These are phyloP conservation scores for Leuciscus waleckii DNA, from an alignment of 2,797 vertebrate species.

Conservation along the genomic window DNA sequence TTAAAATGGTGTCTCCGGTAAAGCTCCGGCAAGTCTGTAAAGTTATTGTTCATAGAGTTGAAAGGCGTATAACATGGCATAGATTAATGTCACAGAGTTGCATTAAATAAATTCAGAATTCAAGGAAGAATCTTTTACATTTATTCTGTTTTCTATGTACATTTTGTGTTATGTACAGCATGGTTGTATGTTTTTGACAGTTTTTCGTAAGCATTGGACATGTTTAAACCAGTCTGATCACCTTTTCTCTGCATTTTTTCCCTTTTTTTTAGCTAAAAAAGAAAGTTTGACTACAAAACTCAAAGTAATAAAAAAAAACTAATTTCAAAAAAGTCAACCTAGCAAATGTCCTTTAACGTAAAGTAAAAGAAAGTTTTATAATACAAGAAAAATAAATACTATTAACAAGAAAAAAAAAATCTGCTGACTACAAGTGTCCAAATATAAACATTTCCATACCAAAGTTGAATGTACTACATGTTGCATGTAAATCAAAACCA, in stretches of 20 bases:
- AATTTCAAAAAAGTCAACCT: constrained; percentile 61
- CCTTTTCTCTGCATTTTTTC: neutral
- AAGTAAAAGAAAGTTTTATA: constrained; percentile 70
- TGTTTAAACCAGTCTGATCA: constrained; percentile 69
- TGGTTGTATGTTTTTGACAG: constrained; percentile 62
- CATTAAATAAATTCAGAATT: constrained; percentile 32
- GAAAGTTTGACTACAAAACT: constrained; percentile 57
- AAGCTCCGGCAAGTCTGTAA: too few relatives aligned
- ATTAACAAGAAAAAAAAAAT: constrained; percentile 76
- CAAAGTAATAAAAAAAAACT: constrained; percentile 62
- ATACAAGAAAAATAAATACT: constrained; percentile 81
- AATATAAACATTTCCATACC: constrained; percentile 64
- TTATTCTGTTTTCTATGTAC: constrained; percentile 81
- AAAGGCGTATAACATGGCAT: too few relatives aligned
- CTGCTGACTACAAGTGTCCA: constrained; percentile 69
- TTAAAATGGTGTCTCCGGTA: neutral
- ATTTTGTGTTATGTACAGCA: constrained; percentile 78
- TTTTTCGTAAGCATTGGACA: constrained; percentile 65
- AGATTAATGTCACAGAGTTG: neutral
- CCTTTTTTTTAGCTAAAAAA: constrained; percentile 64
- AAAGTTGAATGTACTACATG: constrained; percentile 38
- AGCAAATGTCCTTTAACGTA: constrained; percentile 64
- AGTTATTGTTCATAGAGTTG: neutral
- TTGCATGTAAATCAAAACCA: neutral
- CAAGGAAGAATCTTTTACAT: constrained; percentile 64